A percentile compares a stretch with the other conserved stretches of the same genome.
Conservation (phyloP, 1,140 invertebrate genomes). For the Sweltsa coloradensis region DNA sequence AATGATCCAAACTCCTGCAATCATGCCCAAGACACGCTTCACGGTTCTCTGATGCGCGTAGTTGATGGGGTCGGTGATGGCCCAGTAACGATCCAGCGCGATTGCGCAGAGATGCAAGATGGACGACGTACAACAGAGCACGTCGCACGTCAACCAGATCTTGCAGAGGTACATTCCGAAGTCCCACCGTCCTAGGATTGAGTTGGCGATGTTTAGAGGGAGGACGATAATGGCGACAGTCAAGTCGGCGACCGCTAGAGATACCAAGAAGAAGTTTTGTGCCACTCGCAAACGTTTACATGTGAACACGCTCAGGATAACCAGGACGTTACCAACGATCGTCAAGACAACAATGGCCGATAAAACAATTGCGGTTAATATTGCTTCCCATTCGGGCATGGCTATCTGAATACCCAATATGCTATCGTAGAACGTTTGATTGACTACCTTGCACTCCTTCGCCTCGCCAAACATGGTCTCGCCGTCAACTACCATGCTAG, state of each 20-base stretch:
- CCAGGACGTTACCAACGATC: constrained; percentile 91
- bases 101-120: constrained; percentile 95
- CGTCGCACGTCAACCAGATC: constrained; percentile 93
- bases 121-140: constrained; percentile 92
- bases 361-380: constrained; percentile 57
- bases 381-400: constrained; percentile 70
- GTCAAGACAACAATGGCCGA: constrained; percentile 77
- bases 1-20: constrained; percentile 83
- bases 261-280: constrained; percentile 97
- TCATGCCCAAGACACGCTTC: constrained; percentile 81
- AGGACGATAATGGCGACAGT: constrained; percentile 91
- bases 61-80: constrained; percentile 95
- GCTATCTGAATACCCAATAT: constrained; percentile 48
- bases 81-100: constrained; percentile 88
- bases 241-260: constrained; percentile 91
- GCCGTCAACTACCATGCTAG: too few relatives aligned
- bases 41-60: constrained; percentile 92
- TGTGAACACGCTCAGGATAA: constrained; percentile 91
- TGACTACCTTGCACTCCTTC: too few relatives aligned
- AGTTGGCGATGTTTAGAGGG: constrained; percentile 91
- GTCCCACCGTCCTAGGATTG: constrained; percentile 77
- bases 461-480: too few relatives aligned
- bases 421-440: constrained; percentile 37
- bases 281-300: constrained; percentile 93
- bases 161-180: constrained; percentile 88